Evolutionary conservation across 2,113 vertebrate species (phyloP).

Genomic region (Mormyrus lacerda): DNA sequence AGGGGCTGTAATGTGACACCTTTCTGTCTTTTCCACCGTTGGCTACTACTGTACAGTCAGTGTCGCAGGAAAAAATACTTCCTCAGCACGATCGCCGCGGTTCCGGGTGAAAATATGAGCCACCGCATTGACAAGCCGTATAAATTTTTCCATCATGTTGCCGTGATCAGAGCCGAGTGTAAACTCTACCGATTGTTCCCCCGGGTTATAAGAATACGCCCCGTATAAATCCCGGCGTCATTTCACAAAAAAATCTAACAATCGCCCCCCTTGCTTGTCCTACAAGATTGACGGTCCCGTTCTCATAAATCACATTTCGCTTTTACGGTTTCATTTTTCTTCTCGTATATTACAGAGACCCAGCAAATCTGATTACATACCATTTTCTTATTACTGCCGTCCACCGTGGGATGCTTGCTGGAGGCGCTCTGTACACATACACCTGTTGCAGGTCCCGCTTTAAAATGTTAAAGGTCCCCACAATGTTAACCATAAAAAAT

Average conservation of each 20-base stretch:
- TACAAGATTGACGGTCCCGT: constrained; percentile 1
- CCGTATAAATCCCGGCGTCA: neutral
- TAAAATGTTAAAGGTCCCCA: neutral
- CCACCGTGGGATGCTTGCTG: neutral
- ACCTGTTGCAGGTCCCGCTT: neutral
- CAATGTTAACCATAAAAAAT: neutral
- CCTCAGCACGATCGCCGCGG: neutral
- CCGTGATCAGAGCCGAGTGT: neutral
- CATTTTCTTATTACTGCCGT: constrained; percentile 1
- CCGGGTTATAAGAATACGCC: neutral
- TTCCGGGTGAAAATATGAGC: neutral
- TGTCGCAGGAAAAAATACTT: neutral
- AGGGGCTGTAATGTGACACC: neutral
- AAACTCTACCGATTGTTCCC: neutral
- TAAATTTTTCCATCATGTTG: neutral
- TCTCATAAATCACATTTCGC: neutral
- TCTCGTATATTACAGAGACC: neutral
- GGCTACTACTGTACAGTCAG: too few species aligned
- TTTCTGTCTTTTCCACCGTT: neutral
- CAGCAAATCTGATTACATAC: constrained; percentile 3
- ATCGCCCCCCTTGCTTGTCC: constrained; percentile 5
- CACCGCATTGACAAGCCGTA: neutral
- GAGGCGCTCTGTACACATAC: neutral
- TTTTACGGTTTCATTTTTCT: constrained; percentile 15
- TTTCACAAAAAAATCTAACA: neutral